Percentiles rank a stretch among this genome's conserved stretches.
Conservation (phyloP, 2,113 vertebrate genomes). For the Tiliqua scincoides region DNA sequence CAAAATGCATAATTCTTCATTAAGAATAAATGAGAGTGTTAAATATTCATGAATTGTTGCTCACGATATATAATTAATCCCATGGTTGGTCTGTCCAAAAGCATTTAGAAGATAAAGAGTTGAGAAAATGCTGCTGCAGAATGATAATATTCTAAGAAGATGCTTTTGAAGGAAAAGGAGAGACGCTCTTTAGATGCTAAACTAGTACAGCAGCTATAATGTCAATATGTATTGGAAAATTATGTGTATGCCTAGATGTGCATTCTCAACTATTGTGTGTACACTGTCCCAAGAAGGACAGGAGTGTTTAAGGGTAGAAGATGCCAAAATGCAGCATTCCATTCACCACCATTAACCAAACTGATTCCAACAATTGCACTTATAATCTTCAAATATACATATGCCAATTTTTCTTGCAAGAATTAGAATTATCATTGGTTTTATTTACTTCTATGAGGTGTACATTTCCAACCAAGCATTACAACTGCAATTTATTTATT, state of each 20-base stretch:
- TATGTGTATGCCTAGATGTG: conserved; percentile 36
- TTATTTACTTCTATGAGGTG: conserved; percentile 19
- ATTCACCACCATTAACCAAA: conserved; percentile 4
- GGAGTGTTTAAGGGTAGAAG: conserved; percentile 53
- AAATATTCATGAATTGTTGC: conserved; percentile 87
- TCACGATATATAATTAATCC: conserved; percentile 83
- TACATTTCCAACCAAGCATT: conserved; percentile 12
- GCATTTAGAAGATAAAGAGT: conserved; percentile 70
- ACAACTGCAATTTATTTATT: neutral
- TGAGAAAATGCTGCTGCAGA: conserved; percentile 53
- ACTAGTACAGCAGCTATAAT: conserved; percentile 49
- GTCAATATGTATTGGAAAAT: conserved; percentile 36
- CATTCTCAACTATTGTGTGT: conserved; percentile 52
- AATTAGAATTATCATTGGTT: conserved; percentile 17
- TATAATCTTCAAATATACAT: conserved; percentile 2
- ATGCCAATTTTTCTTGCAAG: neutral
- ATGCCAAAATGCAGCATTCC: conserved; percentile 53
- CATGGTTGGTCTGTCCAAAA: conserved; percentile 79
- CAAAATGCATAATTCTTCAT: conserved; percentile 88
- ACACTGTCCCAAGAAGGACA: conserved; percentile 60
- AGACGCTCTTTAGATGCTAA: conserved; percentile 46
- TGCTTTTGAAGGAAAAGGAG: conserved; percentile 63
- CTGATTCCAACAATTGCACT: neutral
- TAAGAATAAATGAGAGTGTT: conserved; percentile 85
- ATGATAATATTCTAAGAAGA: conserved; percentile 54